Evolutionary conservation across 2,113 vertebrate species (phyloP).

Genomic region (Siniperca knerii): DNA sequence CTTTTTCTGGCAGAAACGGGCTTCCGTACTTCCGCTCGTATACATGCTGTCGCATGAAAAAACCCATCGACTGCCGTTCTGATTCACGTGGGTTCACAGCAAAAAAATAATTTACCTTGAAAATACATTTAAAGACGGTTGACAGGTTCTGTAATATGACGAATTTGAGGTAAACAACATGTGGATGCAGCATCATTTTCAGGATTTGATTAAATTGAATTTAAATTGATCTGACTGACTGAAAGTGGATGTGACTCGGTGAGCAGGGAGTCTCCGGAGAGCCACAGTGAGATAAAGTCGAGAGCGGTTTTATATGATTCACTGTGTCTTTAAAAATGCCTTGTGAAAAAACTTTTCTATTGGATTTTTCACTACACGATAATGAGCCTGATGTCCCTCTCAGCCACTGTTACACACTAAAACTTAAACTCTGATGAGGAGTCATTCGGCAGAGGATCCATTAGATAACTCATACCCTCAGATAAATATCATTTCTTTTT

Average conservation of each 20-base stretch:
- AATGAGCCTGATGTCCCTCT: not conserved
- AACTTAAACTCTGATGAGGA: not conserved
- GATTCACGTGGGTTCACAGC: conserved; percentile 16
- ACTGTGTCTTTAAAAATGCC: not conserved
- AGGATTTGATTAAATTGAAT: not conserved
- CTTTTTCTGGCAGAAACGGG: not conserved
- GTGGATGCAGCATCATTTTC: not conserved
- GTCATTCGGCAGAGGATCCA: not conserved
- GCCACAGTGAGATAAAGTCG: not conserved
- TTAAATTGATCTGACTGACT: not conserved
- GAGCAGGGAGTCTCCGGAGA: too few species aligned
- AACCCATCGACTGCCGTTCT: conserved; percentile 17
- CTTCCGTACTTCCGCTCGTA: not conserved
- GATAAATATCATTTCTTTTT: conserved; percentile 20
- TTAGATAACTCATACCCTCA: not conserved
- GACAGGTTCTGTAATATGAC: not conserved
- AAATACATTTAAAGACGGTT: too few species aligned
- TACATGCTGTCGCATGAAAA: not conserved
- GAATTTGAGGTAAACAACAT: not conserved
- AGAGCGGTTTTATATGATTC: not conserved
- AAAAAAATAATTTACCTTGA: not conserved
- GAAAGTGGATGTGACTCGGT: not conserved
- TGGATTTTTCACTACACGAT: not conserved
- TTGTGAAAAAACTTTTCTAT: not conserved
- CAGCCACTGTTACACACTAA: not conserved